Evolutionary conservation across 2,113 vertebrate genomes (phyloP).

Genomic region (Microtus montanus): DNA sequence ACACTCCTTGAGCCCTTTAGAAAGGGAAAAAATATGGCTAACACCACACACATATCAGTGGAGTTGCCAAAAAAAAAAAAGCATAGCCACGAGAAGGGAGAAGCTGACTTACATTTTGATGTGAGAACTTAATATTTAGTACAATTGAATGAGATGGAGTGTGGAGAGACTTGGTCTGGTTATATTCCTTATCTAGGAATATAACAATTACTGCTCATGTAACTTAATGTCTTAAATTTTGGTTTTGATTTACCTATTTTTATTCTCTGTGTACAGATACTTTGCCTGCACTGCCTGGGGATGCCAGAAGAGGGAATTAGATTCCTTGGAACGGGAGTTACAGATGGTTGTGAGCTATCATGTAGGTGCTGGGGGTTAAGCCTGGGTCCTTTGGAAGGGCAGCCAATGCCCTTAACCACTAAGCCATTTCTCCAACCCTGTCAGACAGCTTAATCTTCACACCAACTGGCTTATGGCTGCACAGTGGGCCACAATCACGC

Average conservation of each 20-base stretch:
- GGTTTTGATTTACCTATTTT: background rate
- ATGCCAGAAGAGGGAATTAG: background rate
- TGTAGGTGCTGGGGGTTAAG: background rate
- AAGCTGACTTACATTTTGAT: background rate
- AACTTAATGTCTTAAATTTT: background rate
- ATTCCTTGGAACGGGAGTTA: background rate
- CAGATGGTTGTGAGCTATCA: background rate
- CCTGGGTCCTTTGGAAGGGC: background rate
- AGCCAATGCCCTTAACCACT: background rate
- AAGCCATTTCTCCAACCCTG: background rate
- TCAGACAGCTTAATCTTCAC: background rate
- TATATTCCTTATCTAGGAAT: background rate
- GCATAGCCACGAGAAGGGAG: background rate
- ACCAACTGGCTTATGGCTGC: background rate
- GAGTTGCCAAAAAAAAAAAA: background rate
- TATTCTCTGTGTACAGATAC: background rate
- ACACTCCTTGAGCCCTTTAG: background rate
- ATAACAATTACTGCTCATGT: too few relatives aligned
- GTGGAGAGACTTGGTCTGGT: too few relatives aligned
- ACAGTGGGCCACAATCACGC: accelerated
- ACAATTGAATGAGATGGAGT: background rate
- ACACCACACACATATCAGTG: background rate
- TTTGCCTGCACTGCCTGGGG: background rate
- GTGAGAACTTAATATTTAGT: background rate
- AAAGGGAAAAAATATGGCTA: background rate